Evolutionary conservation across 2,888 invertebrate genomes (phyloP), one percentile per base, ranked within the genome.

Genomic region (Zygogramma bicolorata): DNA sequence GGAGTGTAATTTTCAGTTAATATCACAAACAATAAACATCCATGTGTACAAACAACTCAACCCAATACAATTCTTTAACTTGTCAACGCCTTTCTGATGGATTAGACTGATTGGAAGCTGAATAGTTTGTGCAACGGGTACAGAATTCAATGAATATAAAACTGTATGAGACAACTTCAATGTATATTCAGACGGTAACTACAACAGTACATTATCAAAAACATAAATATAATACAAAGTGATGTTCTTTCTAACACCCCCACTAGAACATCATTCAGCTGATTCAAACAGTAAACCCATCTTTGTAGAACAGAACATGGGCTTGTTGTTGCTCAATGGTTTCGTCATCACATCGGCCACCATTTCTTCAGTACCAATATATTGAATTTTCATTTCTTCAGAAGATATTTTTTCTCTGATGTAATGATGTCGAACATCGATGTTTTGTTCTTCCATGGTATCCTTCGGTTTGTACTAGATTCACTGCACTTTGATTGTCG

Each of bases 171-270:
- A 49, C 49, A 49, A 49, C 22, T 22, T 5, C 8, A 0, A 22
- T 31, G 13, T 46, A 46, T 46, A 6, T 46, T 10, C 46, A 49
- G 15, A 3, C 10, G 22, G 2, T 49, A 49, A 13, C 10, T n/a
- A 38, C 13, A 1, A 38, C 3, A n/a, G 13, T 38, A 3, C 13
- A 38, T 38, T 13, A 8, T 13, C n/a, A 29, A 1, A 20, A 8
- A 7, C 18, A 6, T 15, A 20, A 29, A 20, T 10, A 15, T 20
- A 31, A 31, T 15, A 59, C 34, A 34, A 13, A 22, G 10, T 10
- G 59, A 59, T 59, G 34, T 53, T 53, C n/a, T n/a, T 53, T 53
- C n/a, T 15, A 53, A 53, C 8, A n/a, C n/a, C 53, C 15, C 27
- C 53, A 34, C 15, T 59, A 59, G 34, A 59, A 31, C 29, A 31